phyloP scores from a whole-genome alignment of 2,113 vertebrate genomes.

The Percina caprodes region DNA sequence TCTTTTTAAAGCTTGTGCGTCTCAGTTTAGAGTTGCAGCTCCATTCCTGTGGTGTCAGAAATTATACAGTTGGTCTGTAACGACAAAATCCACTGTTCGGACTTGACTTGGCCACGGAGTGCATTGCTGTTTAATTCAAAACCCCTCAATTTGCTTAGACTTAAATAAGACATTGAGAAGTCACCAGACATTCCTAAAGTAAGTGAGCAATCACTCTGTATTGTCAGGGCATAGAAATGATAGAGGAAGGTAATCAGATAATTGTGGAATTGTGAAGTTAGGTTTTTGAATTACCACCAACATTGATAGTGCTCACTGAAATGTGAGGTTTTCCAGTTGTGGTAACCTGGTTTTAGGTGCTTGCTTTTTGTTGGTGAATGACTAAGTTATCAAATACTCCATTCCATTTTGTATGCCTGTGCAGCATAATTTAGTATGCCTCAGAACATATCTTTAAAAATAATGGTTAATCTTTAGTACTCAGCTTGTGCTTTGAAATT shows the following conservation, averaged over 20 bases:
- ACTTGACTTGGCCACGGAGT: slow-evolving; percentile 69
- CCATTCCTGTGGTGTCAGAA: slow-evolving; percentile 82
- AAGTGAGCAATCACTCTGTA: slow-evolving; percentile 58
- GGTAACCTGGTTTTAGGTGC: slow-evolving; percentile 12
- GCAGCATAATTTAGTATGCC: neutral
- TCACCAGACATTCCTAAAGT: slow-evolving; percentile 75
- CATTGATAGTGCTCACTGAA: slow-evolving; percentile 23
- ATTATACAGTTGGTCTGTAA: slow-evolving; percentile 76
- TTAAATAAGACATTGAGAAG: slow-evolving; percentile 79
- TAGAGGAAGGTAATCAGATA: slow-evolving; percentile 46
- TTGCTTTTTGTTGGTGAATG: slow-evolving; percentile 13
- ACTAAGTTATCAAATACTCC: slow-evolving; percentile 8
- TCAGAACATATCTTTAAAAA: neutral
- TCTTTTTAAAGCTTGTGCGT: slow-evolving; percentile 44
- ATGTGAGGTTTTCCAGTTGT: slow-evolving; percentile 19
- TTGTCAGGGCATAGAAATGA: slow-evolving; percentile 40
- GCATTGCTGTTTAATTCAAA: slow-evolving; percentile 68
- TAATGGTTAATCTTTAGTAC: neutral
- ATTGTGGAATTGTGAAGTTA: slow-evolving; percentile 22
- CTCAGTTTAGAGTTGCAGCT: slow-evolving; percentile 68
- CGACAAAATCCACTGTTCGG: slow-evolving; percentile 69
- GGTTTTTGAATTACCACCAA: slow-evolving; percentile 34
- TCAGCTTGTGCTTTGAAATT: neutral
- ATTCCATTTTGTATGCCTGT: slow-evolving; percentile 20
- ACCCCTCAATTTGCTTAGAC: slow-evolving; percentile 77